Base-by-base conservation (phyloP, 2,113 vertebrate species). In the Paracanthobrama guichenoti region DNA sequence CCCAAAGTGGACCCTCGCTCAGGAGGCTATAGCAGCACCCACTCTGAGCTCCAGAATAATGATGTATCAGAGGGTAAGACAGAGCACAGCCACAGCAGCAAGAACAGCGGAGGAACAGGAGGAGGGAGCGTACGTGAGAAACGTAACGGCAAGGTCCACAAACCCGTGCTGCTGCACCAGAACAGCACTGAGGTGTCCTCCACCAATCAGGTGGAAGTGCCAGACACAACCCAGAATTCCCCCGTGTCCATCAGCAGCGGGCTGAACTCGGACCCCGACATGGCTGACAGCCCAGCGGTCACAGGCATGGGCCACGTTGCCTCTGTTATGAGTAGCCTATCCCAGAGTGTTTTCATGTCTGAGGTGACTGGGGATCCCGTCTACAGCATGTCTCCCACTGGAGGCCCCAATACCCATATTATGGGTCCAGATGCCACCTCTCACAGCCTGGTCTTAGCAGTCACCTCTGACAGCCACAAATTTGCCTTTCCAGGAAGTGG, bases 241-340 rank as follows among this genome's bases (percentile, higher is more conserved):
- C 98, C 98, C 0, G 97, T 99, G 85, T 98, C 97, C 93, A 98
- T 99, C 94, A 99, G 97, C 95, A 99, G 98, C 2, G 98, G 98
- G 55, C 94, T 99, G 81, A 99, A 99, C 91, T 98, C 97, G 0
- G 98, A 99, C 86, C 97, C 98, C 0, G 98, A 99, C 82, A 97
- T 98, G 93, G 98, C 94, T 0, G 98, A 99, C 92, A 99, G 97
- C 89, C 98, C 98, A 0, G 97, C 95, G 16, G 97, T 99, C 91
- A 96, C 97, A 0, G 98, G 96, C 0, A 96, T 99, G 91, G 96
- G 97, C 92, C 96, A 98, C 77, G 97, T 98, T 88, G 97, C 98
- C 5, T 98, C 97, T 0, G 97, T 99, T 83, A 98, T 99, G 97
- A 96, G 97, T 31, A 95, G 96, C 87, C 90, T 99, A 89, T 97